Percentiles rank a stretch among this genome's conserved stretches.
These are phyloP conservation scores for Nasonovia ribisnigri DNA, from an alignment of 2,888 invertebrate species.

Conservation along the genomic window DNA sequence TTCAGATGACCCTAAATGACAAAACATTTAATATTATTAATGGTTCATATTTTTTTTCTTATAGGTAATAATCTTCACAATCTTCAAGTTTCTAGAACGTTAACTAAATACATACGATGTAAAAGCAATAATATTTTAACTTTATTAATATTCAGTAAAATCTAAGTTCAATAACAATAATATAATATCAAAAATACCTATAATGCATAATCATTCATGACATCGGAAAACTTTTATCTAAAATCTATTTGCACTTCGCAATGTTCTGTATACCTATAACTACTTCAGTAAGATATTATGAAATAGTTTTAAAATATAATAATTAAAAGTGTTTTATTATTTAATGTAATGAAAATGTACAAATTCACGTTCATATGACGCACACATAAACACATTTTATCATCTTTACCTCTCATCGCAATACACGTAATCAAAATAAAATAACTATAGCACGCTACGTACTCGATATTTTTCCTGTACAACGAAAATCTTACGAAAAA, in stretches of 20 bases:
- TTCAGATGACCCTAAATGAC: slow-evolving; percentile 59
- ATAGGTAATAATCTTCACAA: not conserved
- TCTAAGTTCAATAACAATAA: too few species aligned
- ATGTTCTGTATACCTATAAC: not conserved
- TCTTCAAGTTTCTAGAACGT: not conserved
- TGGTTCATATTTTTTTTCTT: not conserved
- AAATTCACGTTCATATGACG: not conserved
- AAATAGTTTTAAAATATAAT: not conserved
- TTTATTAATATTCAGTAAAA: not conserved
- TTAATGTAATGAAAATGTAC: not conserved
- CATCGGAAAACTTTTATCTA: not conserved
- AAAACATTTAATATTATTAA: not conserved
- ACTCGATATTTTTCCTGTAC: too few species aligned
- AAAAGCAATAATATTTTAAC: not conserved
- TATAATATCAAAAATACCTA: not conserved
- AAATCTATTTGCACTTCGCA: not conserved
- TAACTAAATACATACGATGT: not conserved
- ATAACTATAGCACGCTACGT: too few species aligned
- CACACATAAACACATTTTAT: not conserved
- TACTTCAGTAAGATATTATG: not conserved
- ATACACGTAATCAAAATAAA: not conserved
- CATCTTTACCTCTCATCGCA: not conserved
- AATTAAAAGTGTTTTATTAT: not conserved
- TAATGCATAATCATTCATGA: not conserved
- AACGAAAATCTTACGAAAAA: too few species aligned